Conservation (phyloP, 2,797 vertebrate genomes). For the Hapalemur alaotrensis region DNA sequence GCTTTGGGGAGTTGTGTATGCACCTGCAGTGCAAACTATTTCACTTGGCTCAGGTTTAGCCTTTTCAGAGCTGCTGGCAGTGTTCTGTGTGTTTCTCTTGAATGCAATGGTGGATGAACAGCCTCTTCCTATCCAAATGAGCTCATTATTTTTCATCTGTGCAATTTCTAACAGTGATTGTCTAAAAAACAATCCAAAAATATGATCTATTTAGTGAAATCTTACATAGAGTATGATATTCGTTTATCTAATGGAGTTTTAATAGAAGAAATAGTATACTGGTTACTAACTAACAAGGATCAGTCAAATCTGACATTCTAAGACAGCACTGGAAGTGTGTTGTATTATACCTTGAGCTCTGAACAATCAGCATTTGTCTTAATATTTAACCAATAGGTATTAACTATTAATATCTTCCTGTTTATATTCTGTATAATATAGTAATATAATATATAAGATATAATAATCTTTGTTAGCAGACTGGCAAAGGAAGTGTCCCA, state of each 20-base stretch:
- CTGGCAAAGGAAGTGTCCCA: neutral
- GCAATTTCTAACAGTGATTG: slow-evolving; percentile 58
- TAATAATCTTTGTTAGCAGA: neutral
- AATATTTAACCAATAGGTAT: neutral
- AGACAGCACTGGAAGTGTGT: slow-evolving; percentile 34
- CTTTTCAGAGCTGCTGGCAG: slow-evolving; percentile 27
- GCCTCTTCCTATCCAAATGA: slow-evolving; percentile 53
- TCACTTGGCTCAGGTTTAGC: neutral
- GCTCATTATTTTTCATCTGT: slow-evolving; percentile 68
- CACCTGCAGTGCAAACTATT: neutral
- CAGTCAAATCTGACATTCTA: neutral
- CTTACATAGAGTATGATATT: neutral
- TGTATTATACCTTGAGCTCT: neutral
- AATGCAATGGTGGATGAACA: slow-evolving; percentile 35
- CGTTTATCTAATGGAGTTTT: slow-evolving; percentile 61
- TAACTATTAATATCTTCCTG: neutral
- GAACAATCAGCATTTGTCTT: neutral
- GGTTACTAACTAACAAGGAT: neutral
- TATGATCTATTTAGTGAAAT: slow-evolving; percentile 8
- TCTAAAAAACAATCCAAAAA: slow-evolving; percentile 42
- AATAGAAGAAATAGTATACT: slow-evolving; percentile 38
- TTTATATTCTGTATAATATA: neutral
- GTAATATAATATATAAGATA: neutral
- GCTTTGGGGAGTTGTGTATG: neutral
- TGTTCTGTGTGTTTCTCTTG: slow-evolving; percentile 53